Conservation (phyloP, 2,888 invertebrate species). For the Lycaena phlaeas region DNA sequence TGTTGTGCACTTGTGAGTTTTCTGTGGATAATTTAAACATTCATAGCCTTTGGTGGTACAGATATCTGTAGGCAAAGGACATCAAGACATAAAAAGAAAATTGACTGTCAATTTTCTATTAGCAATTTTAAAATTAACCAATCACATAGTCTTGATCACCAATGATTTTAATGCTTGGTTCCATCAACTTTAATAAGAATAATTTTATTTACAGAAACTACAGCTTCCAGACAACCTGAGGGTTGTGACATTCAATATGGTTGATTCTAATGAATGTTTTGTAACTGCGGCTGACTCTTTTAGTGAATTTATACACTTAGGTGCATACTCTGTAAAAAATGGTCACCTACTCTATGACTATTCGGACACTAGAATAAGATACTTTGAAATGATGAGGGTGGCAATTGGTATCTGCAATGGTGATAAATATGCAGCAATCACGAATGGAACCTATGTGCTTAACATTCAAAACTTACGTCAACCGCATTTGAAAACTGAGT, state of each 20-base stretch:
- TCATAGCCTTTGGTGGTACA: too few species aligned
- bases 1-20: too few species aligned
- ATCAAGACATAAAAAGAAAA: too few species aligned
- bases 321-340: conserved; percentile 39
- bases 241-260: conserved; percentile 48
- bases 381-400: conserved; percentile 36
- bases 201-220: conserved; percentile 45
- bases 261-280: conserved; percentile 49
- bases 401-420: conserved; percentile 50
- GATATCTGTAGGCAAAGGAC: too few species aligned
- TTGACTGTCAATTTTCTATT: too few species aligned
- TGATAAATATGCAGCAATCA: conserved; percentile 50
- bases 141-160: too few species aligned
- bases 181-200: too few species aligned
- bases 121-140: too few species aligned
- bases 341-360: conserved; percentile 37
- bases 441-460: conserved; percentile 46
- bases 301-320: conserved; percentile 24
- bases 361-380: conserved; percentile 20
- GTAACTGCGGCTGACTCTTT: conserved; percentile 27
- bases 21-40: too few species aligned
- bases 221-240: conserved; percentile 29
- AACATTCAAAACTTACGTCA: conserved; percentile 48
- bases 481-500: conserved; percentile 39
- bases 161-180: too few species aligned